These are phyloP conservation scores for Helleia helle DNA, from an alignment of 2,888 invertebrate species.

Conservation along the genomic window DNA sequence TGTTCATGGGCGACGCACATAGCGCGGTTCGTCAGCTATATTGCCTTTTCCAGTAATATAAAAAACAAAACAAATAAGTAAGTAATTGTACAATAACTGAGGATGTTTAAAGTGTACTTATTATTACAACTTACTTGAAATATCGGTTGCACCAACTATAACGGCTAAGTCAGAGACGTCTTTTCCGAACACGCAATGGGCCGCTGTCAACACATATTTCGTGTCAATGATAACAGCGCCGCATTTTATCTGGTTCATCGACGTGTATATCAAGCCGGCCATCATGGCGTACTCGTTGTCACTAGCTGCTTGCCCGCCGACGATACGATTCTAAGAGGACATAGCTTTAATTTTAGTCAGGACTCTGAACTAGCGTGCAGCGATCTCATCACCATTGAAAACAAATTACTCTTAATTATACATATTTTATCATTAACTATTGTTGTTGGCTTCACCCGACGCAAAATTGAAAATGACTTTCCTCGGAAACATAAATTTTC, in stretches of 20 bases:
- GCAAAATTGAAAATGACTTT: no score
- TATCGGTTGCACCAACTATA: conserved; percentile 65
- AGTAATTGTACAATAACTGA: no score
- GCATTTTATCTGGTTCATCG: conserved; percentile 50
- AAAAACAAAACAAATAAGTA: no score
- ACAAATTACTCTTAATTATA: background rate
- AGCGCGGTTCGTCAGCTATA: no score
- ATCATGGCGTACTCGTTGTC: conserved; percentile 54
- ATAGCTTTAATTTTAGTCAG: background rate
- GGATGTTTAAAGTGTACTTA: no score
- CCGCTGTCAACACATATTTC: conserved; percentile 65
- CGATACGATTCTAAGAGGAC: conserved; percentile 46
- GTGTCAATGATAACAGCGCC: conserved; percentile 67
- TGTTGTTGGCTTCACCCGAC: no score
- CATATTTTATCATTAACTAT: no score
- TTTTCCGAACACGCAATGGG: conserved; percentile 67
- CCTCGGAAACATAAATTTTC: no score
- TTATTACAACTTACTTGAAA: conserved; percentile 12
- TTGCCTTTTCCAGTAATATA: no score
- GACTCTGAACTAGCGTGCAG: background rate
- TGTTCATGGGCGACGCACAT: no score
- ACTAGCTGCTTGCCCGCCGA: conserved; percentile 45
- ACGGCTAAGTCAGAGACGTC: conserved; percentile 27
- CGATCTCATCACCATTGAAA: background rate
- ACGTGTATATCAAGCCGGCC: conserved; percentile 33